A percentile compares a stretch with the other conserved stretches of the same genome.
Conservation (phyloP, 2,113 vertebrate genomes). For the Zootoca vivipara region DNA sequence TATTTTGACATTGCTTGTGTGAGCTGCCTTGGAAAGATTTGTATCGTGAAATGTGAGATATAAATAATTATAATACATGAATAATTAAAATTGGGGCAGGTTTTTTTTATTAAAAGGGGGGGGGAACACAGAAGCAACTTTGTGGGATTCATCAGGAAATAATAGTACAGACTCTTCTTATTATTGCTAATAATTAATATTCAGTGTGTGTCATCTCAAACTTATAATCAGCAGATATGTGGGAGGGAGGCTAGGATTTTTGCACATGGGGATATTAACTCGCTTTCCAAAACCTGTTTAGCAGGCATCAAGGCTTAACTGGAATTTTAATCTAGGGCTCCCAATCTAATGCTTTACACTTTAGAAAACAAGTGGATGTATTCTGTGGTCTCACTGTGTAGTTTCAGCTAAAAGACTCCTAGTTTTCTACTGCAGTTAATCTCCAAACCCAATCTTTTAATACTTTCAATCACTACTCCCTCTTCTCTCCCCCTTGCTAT, state of each 20-base stretch:
- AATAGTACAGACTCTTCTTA: not conserved
- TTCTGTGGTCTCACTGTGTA: not conserved
- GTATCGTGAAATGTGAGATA: not conserved
- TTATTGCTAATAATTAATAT: not conserved
- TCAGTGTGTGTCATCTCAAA: not conserved
- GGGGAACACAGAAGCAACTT: not conserved
- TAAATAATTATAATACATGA: not conserved
- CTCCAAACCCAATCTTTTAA: too few relatives aligned
- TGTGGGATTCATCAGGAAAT: not conserved
- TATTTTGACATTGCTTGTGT: not conserved
- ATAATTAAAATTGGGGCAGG: not conserved
- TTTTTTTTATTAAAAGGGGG: not conserved
- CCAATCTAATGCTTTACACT: not conserved
- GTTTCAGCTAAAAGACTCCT: too few relatives aligned
- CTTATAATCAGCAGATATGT: not conserved
- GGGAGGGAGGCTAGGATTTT: not conserved
- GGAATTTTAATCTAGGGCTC: not conserved
- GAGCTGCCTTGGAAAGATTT: not conserved
- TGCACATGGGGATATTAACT: not conserved
- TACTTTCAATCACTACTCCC: not conserved
- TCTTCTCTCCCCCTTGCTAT: not conserved
- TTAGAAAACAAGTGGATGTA: not conserved
- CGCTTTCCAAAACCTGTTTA: not conserved
- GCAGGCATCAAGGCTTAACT: not conserved
- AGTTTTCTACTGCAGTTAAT: not conserved